A percentile compares a stretch with the other conserved stretches of the same genome.
phyloP scores from a whole-genome alignment of 2,888 invertebrate species.

The Ochropleura plecta region DNA sequence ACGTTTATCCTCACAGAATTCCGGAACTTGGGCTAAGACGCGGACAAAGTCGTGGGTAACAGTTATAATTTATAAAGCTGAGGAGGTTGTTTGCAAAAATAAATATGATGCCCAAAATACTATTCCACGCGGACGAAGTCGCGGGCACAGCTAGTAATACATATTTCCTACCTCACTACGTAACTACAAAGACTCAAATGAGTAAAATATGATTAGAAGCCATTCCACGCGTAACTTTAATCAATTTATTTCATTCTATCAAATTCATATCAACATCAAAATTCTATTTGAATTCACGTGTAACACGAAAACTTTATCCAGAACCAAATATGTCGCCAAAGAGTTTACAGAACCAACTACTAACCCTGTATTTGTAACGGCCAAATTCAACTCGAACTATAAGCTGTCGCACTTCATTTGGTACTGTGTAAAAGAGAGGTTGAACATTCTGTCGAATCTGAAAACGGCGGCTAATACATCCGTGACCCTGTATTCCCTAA shows the following conservation, averaged over 20 bases:
- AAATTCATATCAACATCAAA: constrained; percentile 25
- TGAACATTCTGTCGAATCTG: constrained; percentile 6
- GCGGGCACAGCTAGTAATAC: too few species aligned
- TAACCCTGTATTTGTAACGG: constrained; percentile 16
- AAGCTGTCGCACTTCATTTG: constrained; percentile 24
- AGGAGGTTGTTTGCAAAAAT: too few species aligned
- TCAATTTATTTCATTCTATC: constrained; percentile 25
- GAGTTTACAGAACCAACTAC: constrained; percentile 44
- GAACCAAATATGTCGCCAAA: constrained; percentile 48
- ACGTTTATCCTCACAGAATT: too few species aligned
- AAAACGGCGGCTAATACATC: constrained; percentile 28
- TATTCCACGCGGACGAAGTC: too few species aligned
- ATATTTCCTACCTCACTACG: too few species aligned
- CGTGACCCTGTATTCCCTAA: constrained; percentile 26
- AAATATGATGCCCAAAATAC: too few species aligned
- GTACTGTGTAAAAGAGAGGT: constrained; percentile 36
- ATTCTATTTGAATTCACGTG: constrained; percentile 47
- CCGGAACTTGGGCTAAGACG: too few species aligned
- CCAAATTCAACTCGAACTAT: constrained; percentile 22
- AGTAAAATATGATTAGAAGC: not conserved
- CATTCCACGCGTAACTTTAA: not conserved
- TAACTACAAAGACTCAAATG: not conserved
- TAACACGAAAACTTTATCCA: constrained; percentile 53
- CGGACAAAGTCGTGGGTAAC: too few species aligned
- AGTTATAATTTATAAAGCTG: too few species aligned